Conservation (phyloP, 2,888 invertebrate genomes). For the Agapetus fuscipes region DNA sequence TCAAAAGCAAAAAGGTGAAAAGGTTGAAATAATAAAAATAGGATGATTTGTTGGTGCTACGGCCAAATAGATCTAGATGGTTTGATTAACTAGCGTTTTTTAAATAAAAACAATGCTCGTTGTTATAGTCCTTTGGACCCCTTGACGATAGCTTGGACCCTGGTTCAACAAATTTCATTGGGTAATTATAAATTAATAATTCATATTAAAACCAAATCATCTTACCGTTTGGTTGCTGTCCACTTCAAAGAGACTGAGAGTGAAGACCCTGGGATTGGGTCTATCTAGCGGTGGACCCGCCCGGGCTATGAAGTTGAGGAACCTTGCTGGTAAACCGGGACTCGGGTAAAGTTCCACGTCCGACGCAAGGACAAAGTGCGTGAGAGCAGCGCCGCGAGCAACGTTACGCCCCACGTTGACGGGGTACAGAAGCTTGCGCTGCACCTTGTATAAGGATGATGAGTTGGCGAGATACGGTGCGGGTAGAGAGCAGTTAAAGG, state of each 20-base stretch:
- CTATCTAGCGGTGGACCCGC: conserved; percentile 55
- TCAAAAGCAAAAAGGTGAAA: neutral
- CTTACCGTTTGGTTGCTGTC: conserved; percentile 41
- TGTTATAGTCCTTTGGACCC: too few species aligned
- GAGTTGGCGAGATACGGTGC: conserved; percentile 57
- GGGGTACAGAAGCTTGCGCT: conserved; percentile 76
- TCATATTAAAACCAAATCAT: too few species aligned
- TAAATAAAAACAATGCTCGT: too few species aligned
- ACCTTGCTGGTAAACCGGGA: conserved; percentile 67
- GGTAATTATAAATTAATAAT: too few species aligned
- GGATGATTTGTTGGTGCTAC: too few species aligned
- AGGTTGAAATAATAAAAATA: too few species aligned
- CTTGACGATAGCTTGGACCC: too few species aligned
- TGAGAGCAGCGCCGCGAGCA: conserved; percentile 74
- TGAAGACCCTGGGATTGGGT: conserved; percentile 63
- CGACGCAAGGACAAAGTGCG: conserved; percentile 74
- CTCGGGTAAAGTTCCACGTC: conserved; percentile 89
- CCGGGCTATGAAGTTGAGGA: conserved; percentile 75
- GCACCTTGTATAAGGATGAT: conserved; percentile 64
- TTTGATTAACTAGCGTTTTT: too few species aligned
- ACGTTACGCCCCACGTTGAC: conserved; percentile 85
- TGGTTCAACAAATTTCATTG: too few species aligned
- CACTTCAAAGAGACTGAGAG: conserved; percentile 84
- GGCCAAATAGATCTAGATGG: too few species aligned
- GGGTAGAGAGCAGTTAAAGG: conserved; percentile 61